Conservation (phyloP, 92 coral and sea anemone genomes). For the Pocillopora meandrina region DNA sequence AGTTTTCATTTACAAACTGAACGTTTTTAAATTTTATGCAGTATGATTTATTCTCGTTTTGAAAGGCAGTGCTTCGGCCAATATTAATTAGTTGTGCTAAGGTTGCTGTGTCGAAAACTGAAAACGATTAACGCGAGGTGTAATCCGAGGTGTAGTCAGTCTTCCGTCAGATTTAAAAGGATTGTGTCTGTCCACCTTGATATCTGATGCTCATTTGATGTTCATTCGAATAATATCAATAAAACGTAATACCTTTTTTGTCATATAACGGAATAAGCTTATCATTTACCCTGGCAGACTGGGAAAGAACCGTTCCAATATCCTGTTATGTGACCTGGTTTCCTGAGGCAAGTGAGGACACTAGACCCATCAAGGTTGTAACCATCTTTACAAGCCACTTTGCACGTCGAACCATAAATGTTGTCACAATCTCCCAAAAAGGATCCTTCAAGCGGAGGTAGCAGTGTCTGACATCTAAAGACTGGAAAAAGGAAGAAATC, state of each 20-base stretch:
- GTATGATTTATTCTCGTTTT: too few relatives aligned
- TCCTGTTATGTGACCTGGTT: slow-evolving; percentile 47
- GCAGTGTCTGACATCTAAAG: slow-evolving; percentile 32
- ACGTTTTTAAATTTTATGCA: too few relatives aligned
- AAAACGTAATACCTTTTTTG: neutral
- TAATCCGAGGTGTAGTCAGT: too few relatives aligned
- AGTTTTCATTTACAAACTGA: too few relatives aligned
- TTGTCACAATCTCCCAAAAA: slow-evolving; percentile 40
- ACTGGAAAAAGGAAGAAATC: slow-evolving; percentile 10
- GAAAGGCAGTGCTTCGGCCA: too few relatives aligned
- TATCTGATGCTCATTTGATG: too few relatives aligned
- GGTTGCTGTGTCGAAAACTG: too few relatives aligned
- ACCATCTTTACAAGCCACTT: slow-evolving; percentile 50
- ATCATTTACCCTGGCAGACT: slow-evolving; percentile 41
- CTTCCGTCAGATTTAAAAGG: too few relatives aligned
- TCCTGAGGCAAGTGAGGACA: slow-evolving; percentile 34
- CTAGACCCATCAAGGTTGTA: slow-evolving; percentile 48
- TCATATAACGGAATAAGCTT: neutral
- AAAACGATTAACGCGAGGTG: too few relatives aligned
- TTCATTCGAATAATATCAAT: neutral
- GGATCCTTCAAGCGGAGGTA: slow-evolving; percentile 29
- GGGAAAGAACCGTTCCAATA: slow-evolving; percentile 49
- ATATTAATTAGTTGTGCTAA: too few relatives aligned
- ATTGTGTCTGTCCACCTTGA: too few relatives aligned
- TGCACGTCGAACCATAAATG: slow-evolving; percentile 50